phyloP scores from a whole-genome alignment of 2,888 invertebrate species.

The Sipha maydis region DNA sequence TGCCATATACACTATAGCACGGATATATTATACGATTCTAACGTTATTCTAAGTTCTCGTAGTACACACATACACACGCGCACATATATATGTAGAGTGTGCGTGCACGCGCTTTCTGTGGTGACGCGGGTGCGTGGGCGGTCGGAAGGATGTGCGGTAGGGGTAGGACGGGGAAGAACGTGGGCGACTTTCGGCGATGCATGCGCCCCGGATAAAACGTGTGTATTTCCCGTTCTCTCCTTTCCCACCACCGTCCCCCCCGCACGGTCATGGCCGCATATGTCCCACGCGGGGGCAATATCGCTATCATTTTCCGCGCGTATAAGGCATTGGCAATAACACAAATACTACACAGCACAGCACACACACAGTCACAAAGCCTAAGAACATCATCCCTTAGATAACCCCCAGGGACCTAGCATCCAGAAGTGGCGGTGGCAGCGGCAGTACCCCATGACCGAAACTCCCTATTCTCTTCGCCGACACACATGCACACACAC shows the following conservation, averaged over 20 bases:
- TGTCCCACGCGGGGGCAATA: conserved; percentile 58
- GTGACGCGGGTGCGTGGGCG: neutral
- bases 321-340: conserved; percentile 53
- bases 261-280: conserved; percentile 1
- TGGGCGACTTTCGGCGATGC: conserved; percentile 9
- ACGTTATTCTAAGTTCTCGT: neutral
- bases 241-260: neutral
- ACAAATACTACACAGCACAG: conserved; percentile 32
- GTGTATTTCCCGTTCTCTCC: neutral
- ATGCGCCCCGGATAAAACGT: neutral
- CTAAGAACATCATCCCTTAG: conserved; percentile 61
- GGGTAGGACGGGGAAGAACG: neutral
- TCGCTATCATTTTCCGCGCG: conserved; percentile 57
- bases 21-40: too few species aligned
- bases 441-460: conserved; percentile 43
- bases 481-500: neutral
- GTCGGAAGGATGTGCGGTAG: neutral
- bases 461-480: conserved; percentile 51
- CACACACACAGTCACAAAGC: conserved; percentile 46
- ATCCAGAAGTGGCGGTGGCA: neutral
- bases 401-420: conserved; percentile 42
- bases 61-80: too few species aligned
- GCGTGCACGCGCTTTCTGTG: neutral
- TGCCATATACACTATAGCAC: neutral
- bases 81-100: neutral